Evolutionary conservation across 1,140 invertebrate species (phyloP), one percentile per base, ranked within the genome.

Genomic region (Physella acuta): DNA sequence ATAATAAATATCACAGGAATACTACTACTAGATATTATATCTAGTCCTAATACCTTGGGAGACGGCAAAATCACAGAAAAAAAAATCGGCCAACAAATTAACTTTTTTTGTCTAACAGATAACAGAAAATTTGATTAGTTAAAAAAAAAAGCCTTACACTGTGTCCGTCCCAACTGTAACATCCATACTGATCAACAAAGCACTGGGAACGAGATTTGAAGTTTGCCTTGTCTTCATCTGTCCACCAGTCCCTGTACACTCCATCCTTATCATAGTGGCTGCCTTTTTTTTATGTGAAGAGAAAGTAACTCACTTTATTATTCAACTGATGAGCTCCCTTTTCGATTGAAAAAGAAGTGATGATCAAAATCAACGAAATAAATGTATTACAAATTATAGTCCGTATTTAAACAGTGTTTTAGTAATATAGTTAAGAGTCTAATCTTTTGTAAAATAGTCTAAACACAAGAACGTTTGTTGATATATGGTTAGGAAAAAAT

Each of bases 171-270:
- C 66, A 72, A 8, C 62, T 62, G 31, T 64, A 72, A 37, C 71
- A 69, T 60, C 66, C 62, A 65, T 79, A 79, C 44, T 79, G 76
- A 8, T 81, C 71, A 5, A 75, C 66, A 17, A 81, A 68, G 61
- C 78, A 80, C 30, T 75, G 37, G 0, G 79, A 55, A 56, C 64
- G 56, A 33, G 71, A 49, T 28, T 75, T 75, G 67, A 75, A 81
- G 17, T 71, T 73, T 14, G 67, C 52, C 8, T 71, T 63, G 33
- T 78, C 72, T 36, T 66, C 63, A 8, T 66, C 53, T 14, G 68
- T 73, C 80, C 80, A 81, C 80, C 79, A 81, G 26, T 71, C 58
- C n/a, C 69, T 53, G 5, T 74, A 58, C 55, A 78, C 73, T 16
- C 80, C 80, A 16, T 74, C 62, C n/a, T 66, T 67, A 58, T 81